Evolutionary conservation across 2,797 vertebrate genomes (phyloP).

Genomic region (Podargus strigoides): DNA sequence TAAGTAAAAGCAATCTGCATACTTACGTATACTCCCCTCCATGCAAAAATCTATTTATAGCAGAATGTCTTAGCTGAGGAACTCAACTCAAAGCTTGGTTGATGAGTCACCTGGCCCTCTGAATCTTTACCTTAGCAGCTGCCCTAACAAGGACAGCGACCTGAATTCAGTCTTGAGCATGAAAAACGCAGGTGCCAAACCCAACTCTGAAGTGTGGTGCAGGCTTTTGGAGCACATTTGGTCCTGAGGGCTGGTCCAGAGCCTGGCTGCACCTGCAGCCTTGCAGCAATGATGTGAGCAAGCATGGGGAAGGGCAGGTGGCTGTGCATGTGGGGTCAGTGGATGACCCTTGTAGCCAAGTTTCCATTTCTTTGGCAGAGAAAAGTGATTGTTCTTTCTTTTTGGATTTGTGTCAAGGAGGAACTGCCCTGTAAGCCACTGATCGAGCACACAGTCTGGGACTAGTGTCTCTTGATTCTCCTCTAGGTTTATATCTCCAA

Average conservation of each 20-base stretch:
- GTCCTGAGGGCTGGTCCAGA: neutral
- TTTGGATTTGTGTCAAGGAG: neutral
- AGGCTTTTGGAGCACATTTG: neutral
- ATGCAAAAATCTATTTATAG: neutral
- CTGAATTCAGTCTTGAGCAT: neutral
- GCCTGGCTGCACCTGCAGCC: neutral
- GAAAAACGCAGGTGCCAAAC: accelerated
- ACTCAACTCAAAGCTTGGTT: neutral
- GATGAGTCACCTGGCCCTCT: neutral
- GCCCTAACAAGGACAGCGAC: neutral
- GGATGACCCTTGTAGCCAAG: neutral
- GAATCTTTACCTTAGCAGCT: neutral
- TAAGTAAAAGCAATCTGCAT: neutral
- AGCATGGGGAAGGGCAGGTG: neutral
- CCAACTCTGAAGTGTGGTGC: neutral
- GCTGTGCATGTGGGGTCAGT: accelerated
- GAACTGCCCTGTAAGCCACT: neutral
- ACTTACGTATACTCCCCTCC: neutral
- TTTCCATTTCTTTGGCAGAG: neutral
- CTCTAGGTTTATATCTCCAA: neutral
- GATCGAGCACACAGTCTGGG: neutral
- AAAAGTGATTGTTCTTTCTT: neutral
- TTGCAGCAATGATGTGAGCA: neutral
- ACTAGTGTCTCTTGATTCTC: neutral
- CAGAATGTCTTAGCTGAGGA: neutral